Evolutionary conservation across 2,888 invertebrate species (phyloP).

Genomic region (Lamellibrachia columna): DNA sequence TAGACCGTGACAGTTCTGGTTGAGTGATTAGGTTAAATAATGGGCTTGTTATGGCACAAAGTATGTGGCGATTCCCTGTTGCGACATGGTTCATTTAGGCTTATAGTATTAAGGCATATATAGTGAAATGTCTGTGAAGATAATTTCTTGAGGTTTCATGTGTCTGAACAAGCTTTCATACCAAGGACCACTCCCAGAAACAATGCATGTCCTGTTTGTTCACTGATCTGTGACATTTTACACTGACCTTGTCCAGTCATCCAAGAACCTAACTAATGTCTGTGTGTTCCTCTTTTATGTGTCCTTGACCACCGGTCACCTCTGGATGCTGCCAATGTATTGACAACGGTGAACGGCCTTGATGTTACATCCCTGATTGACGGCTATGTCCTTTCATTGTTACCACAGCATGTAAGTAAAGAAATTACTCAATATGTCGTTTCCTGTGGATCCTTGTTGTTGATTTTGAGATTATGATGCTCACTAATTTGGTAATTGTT

Average conservation of each 20-base stretch:
- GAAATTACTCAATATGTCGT: neutral
- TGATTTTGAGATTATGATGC: neutral
- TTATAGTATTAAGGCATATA: neutral
- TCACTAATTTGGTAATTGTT: neutral
- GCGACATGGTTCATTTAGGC: too few relatives aligned
- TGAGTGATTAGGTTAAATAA: too few relatives aligned
- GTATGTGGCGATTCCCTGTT: too few relatives aligned
- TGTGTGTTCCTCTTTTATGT: neutral
- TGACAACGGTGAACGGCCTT: neutral
- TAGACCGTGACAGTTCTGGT: too few relatives aligned
- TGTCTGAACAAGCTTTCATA: neutral
- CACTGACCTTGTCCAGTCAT: neutral
- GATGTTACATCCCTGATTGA: neutral
- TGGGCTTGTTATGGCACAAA: too few relatives aligned
- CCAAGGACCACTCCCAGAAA: neutral
- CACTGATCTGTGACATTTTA: neutral
- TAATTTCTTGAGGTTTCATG: neutral
- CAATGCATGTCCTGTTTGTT: neutral
- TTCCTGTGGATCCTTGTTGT: neutral
- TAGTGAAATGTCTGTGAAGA: neutral
- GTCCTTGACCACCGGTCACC: neutral
- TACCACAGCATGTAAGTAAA: neutral
- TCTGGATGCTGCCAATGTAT: neutral
- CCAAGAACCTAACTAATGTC: neutral
- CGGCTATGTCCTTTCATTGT: neutral